Evolutionary conservation across 1,140 invertebrate genomes (phyloP).

Genomic region (Aphidius gifuensis): DNA sequence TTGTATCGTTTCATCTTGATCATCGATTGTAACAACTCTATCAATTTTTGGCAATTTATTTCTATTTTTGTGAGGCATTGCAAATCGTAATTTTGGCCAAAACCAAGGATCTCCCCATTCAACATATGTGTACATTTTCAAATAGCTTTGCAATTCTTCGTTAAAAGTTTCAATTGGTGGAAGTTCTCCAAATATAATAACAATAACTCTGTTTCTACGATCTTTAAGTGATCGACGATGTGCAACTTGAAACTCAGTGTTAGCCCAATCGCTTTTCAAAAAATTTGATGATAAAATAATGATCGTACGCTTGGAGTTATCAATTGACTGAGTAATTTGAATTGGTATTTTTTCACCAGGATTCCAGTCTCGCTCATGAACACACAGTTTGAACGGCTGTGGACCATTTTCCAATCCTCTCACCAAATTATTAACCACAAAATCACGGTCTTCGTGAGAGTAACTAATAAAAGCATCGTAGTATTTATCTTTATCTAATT

Average conservation of each 20-base stretch:
- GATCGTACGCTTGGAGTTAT: constrained; percentile 75
- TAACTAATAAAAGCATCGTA: constrained; percentile 89
- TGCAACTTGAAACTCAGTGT: constrained; percentile 79
- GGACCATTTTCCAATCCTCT: constrained; percentile 63
- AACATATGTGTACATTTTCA: constrained; percentile 83
- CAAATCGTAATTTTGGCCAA: constrained; percentile 79
- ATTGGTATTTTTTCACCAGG: constrained; percentile 73
- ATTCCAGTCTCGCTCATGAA: constrained; percentile 80
- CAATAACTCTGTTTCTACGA: constrained; percentile 67
- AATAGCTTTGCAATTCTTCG: constrained; percentile 71
- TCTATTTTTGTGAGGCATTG: constrained; percentile 57
- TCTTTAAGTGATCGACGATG: constrained; percentile 75
- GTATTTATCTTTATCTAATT: constrained; percentile 72
- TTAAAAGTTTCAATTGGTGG: constrained; percentile 65
- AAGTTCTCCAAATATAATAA: constrained; percentile 76
- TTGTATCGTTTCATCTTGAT: no score
- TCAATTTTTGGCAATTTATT: no score
- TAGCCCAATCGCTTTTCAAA: constrained; percentile 79
- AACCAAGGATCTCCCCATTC: constrained; percentile 82
- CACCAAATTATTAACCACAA: constrained; percentile 67
- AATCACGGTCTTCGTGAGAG: constrained; percentile 78
- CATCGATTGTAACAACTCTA: no score
- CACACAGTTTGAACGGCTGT: constrained; percentile 64
- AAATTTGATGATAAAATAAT: constrained; percentile 81
- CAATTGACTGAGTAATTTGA: constrained; percentile 77